phyloP scores from a whole-genome alignment of 2,797 vertebrate genomes.

The Arnoldichthys spilopterus region DNA sequence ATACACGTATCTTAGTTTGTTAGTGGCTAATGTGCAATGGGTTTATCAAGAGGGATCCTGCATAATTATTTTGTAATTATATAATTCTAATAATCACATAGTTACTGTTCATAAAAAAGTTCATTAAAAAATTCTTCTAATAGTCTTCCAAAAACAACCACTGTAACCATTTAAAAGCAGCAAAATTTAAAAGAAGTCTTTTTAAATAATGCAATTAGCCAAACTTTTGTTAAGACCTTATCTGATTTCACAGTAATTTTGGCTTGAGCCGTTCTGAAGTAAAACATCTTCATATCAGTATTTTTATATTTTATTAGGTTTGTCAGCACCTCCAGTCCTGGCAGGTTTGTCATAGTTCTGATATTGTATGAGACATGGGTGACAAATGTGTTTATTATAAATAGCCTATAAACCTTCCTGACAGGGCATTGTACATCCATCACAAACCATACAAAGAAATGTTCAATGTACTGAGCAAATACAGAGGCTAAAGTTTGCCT shows the following conservation, averaged over 20 bases:
- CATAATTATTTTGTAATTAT: no score
- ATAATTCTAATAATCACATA: no score
- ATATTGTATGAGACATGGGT: neutral
- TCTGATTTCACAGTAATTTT: neutral
- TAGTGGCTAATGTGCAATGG: neutral
- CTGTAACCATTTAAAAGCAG: neutral
- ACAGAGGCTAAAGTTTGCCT: no score
- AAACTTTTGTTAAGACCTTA: no score
- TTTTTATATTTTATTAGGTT: neutral
- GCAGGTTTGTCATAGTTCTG: neutral
- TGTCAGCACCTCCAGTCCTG: neutral
- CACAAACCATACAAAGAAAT: constrained; percentile 18
- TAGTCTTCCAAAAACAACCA: no score
- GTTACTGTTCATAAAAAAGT: neutral
- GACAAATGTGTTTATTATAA: neutral
- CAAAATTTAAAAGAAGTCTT: no score
- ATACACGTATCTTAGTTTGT: neutral
- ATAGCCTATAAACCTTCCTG: constrained; percentile 14
- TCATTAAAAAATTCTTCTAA: no score
- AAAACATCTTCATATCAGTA: neutral
- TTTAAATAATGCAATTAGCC: no score
- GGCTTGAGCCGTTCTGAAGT: neutral
- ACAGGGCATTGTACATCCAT: constrained; percentile 26
- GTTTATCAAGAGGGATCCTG: neutral
- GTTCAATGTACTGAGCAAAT: constrained; percentile 22